phyloP scores from a whole-genome alignment of 2,113 vertebrate species.

The Micromys minutus region DNA sequence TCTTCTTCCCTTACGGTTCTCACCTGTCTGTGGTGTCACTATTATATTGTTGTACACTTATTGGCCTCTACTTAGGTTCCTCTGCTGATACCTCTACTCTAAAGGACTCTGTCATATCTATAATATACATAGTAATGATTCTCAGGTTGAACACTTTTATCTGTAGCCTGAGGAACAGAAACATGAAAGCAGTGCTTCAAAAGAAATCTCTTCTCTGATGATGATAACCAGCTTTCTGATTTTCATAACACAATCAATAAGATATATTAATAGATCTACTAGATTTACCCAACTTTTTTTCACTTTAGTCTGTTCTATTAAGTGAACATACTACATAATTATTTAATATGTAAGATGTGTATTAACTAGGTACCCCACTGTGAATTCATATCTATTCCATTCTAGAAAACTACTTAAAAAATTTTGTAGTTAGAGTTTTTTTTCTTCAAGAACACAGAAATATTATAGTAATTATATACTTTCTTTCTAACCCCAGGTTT shows the following conservation, averaged over 20 bases:
- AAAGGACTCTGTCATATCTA: not conserved
- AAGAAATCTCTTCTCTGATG: conserved; percentile 3
- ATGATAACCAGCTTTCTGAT: not conserved
- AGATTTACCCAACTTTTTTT: not conserved
- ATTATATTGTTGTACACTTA: too few relatives aligned
- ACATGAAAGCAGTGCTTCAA: conserved; percentile 58
- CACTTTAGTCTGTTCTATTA: not conserved
- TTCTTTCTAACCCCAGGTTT: too few relatives aligned
- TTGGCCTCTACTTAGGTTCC: conserved; percentile 59
- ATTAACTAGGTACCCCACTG: too few relatives aligned
- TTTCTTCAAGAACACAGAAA: too few relatives aligned
- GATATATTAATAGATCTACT: not conserved
- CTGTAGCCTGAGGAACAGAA: not conserved
- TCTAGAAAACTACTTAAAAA: not conserved
- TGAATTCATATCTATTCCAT: not conserved
- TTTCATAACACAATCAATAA: not conserved
- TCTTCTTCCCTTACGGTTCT: too few relatives aligned
- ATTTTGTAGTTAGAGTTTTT: too few relatives aligned
- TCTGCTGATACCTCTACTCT: conserved; percentile 39
- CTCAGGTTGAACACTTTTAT: too few relatives aligned
- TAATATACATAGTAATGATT: conserved; percentile 49
- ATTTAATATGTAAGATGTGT: not conserved
- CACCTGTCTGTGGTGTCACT: too few relatives aligned
- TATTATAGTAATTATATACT: too few relatives aligned
- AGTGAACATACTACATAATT: not conserved